phyloP scores from a whole-genome alignment of 2,113 vertebrate genomes.

The Plecturocebus donacophilus region DNA sequence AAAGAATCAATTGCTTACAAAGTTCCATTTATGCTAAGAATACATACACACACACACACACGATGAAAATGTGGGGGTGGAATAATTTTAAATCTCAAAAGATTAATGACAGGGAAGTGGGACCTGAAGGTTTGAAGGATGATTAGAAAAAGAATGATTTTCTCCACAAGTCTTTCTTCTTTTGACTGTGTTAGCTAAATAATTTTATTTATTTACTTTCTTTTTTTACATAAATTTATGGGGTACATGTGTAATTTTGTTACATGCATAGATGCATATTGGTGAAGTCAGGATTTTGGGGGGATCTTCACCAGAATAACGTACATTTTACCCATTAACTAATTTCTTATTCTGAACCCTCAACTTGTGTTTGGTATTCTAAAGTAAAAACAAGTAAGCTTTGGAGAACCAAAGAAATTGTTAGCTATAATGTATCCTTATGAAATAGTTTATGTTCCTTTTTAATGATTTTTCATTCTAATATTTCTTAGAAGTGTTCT shows the following conservation, averaged over 20 bases:
- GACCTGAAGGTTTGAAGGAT: neutral
- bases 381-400: slow-evolving; percentile 59
- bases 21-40: neutral
- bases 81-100: slow-evolving; percentile 46
- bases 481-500: slow-evolving; percentile 15
- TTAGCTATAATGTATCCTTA: slow-evolving; percentile 32
- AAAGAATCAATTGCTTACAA: neutral
- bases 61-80: neutral
- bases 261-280: neutral
- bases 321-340: neutral
- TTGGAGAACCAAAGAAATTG: slow-evolving; percentile 63
- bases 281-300: neutral
- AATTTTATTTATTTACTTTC: neutral
- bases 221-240: neutral
- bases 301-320: neutral
- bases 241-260: neutral
- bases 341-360: neutral
- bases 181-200: neutral
- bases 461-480: neutral
- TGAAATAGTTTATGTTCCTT: slow-evolving; percentile 33
- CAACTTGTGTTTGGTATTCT: slow-evolving; percentile 44
- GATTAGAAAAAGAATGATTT: slow-evolving; percentile 6
- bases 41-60: neutral
- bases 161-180: neutral
- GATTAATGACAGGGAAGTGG: neutral